Evolutionary conservation across 2,888 invertebrate genomes (phyloP), one percentile per base, ranked within the genome.

Genomic region (Amphipoea lucens): DNA sequence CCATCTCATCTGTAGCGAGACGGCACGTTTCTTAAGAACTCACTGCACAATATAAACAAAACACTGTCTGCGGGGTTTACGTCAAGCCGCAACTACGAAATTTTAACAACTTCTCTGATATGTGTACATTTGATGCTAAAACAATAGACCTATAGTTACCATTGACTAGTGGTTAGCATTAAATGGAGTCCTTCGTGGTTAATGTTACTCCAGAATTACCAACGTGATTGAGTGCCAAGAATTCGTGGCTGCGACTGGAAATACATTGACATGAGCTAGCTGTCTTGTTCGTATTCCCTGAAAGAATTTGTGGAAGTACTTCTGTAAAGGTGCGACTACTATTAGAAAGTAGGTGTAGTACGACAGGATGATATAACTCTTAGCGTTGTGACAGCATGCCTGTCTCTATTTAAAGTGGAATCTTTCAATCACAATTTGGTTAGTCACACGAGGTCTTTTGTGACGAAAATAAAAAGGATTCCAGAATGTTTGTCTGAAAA

Each of bases 1-100:
- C 91, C 95, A 93, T 95, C 96, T 95, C 95, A 95, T 96, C 93
- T 95, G 91, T 92, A 94, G 94, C 93, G 90, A 87, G 92, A 90
- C 92, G 91, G 78, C 93, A 92, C 94, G 93, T 95, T 96, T 94
- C 95, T 93, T 94, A 94, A 95, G 94, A 94, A 94, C 93, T 92
- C 92, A 90, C 87, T 91, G 88, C 90, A 92, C 91, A 93, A 91
- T 93, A 94, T 95, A 95, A 95, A 96, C 95, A 96, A 95, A 95
- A 96, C 95, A 96, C 85, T 88, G 91, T 91, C 87, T 90, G 91
- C 88, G 87, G 86, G 95, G 94, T 95, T 95, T 96, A 95, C 94
- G 91, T 91, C 90, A 90, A 83, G 89, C 88, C 89, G 84, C 82
- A 86, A 91, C 91, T 89, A 89, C 84, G 89, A 90, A 91, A 91